phyloP scores from a whole-genome alignment of 2,888 invertebrate genomes.

The Coecobrya sp. region DNA sequence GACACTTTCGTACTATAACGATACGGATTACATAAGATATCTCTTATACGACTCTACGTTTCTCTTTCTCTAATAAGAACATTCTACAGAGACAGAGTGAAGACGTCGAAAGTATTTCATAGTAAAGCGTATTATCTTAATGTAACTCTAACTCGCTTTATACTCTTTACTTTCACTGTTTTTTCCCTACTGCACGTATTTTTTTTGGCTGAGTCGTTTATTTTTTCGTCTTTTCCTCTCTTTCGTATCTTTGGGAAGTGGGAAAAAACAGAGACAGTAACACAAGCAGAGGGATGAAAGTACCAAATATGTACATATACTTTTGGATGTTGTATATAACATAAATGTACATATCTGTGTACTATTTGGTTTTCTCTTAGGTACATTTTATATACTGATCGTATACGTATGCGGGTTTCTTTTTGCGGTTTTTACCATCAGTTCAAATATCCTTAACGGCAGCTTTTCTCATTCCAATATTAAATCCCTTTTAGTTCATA shows the following conservation, averaged over 20 bases:
- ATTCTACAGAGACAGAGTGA: neutral
- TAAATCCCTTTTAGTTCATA: slow-evolving; percentile 81
- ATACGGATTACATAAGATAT: neutral
- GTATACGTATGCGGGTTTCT: slow-evolving; percentile 66
- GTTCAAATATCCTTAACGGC: slow-evolving; percentile 82
- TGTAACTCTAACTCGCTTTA: slow-evolving; percentile 45
- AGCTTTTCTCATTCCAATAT: slow-evolving; percentile 82
- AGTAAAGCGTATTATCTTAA: slow-evolving; percentile 55
- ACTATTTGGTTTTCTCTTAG: slow-evolving; percentile 8
- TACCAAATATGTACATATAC: slow-evolving; percentile 12
- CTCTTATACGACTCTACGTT: neutral
- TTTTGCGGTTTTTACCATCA: slow-evolving; percentile 83
- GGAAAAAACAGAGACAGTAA: slow-evolving; percentile 34
- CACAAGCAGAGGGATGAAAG: slow-evolving; percentile 19
- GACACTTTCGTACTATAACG: neutral
- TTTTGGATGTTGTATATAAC: no score
- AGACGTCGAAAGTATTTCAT: slow-evolving; percentile 42
- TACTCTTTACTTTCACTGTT: slow-evolving; percentile 33
- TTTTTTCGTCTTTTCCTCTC: slow-evolving; percentile 54
- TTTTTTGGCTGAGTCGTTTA: slow-evolving; percentile 69
- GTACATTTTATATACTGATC: neutral
- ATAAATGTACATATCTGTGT: slow-evolving; percentile 31
- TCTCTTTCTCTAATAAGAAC: neutral
- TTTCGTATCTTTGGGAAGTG: neutral
- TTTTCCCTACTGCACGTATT: slow-evolving; percentile 26